A percentile compares a stretch with the other conserved stretches of the same genome.
These are phyloP conservation scores for roundworm (Caenorhabditis elegans) DNA, from an alignment of 1,140 invertebrate species.

Conservation along the genomic window WBcel235 BX284605.5:10900001-10900500, in stretches of 20 bases:
- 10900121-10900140: slow-evolving; percentile 35
- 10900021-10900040: no score
- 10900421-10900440: slow-evolving; percentile 3
- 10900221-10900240: neutral
- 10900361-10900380: slow-evolving; percentile 35
- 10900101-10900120: slow-evolving; percentile 24
- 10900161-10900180: slow-evolving; percentile 29
- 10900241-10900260: slow-evolving; percentile 25
- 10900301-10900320: neutral
- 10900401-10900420: slow-evolving; percentile 37
- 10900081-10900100: slow-evolving; percentile 43
- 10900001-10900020: no score
- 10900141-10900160: slow-evolving; percentile 41
- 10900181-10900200: neutral
- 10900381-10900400: slow-evolving; percentile 38
- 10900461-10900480: slow-evolving; percentile 37
- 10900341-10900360: slow-evolving; percentile 7
- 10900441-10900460: slow-evolving; percentile 26
- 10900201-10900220: neutral
- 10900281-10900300: neutral
- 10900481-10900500: slow-evolving; percentile 36
- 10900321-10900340: neutral
- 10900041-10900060: no score
- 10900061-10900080: slow-evolving; percentile 23
- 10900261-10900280: neutral